A percentile compares a stretch with the other conserved stretches of the same genome.
Conservation (phyloP, 2,113 vertebrate genomes). For the Xiphorhynchus elegans region DNA sequence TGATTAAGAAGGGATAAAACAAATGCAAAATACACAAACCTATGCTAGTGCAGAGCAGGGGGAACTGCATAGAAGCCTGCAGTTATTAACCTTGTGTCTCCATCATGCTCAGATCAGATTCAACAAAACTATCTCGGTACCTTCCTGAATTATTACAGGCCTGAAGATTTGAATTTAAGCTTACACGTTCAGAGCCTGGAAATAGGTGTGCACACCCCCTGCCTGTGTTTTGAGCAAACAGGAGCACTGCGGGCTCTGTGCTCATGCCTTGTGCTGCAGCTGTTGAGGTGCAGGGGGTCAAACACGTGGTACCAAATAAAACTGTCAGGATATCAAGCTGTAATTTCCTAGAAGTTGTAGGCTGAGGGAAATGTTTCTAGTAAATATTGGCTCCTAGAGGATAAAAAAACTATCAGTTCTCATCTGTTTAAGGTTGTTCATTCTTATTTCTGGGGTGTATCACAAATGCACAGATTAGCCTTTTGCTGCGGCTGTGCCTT, state of each 20-base stretch:
- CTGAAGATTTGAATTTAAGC: neutral
- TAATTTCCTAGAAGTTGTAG: neutral
- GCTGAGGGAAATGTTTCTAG: neutral
- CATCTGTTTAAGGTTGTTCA: neutral
- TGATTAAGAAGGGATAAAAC: neutral
- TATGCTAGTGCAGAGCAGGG: neutral
- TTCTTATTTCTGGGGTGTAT: neutral
- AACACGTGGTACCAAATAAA: neutral
- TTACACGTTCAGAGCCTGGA: neutral
- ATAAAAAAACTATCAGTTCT: neutral
- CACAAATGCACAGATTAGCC: neutral
- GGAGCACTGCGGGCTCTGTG: neutral
- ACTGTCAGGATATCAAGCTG: neutral
- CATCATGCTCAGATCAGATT: neutral
- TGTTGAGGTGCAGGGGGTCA: neutral
- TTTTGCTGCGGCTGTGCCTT: neutral
- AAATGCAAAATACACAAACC: neutral
- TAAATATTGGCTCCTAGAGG: neutral
- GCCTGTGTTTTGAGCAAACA: neutral
- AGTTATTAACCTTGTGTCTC: neutral
- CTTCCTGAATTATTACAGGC: neutral
- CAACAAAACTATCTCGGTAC: neutral
- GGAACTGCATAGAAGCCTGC: rapidly evolving
- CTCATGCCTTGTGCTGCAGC: neutral
- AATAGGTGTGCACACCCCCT: neutral